Evolutionary conservation across 2,113 vertebrate species (phyloP), one percentile per base, ranked within the genome.

Genomic region (Thunnus maccoyii): DNA sequence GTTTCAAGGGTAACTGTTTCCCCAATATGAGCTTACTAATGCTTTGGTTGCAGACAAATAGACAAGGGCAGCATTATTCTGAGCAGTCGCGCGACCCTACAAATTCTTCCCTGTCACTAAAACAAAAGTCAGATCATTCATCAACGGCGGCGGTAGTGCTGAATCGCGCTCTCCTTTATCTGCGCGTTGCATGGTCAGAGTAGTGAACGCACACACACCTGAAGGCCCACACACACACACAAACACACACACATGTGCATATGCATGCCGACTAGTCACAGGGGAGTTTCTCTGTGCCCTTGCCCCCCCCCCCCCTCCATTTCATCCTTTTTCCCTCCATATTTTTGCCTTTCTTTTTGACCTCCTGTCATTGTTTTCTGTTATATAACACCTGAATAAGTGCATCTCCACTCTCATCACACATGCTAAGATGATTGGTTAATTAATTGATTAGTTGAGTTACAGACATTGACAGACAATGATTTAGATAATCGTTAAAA

Each of bases 91-190:
- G 87, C 83, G 92, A 94, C 92, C 93, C 90, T 88, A 89, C 85
- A 78, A 90, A 92, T 93, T 92, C 93, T 78, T 94, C 87, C 80
- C 86, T 91, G 93, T 92, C 94, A 93, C 93, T 93, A 94, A 92
- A 95, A 95, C 93, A 94, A 94, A 95, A 95, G 94, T 94, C 90
- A 80, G 92, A 91, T 92, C 94, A 85, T 95, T 95, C 92, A 95
- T 95, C 94, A 95, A 89, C 93, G 1, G 85, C 84, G 20, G 52
- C 20, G 32, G 82, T 92, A 94, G 88, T 95, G 94, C 94, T 94
- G 94, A 95, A 85, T 95, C 62, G 90, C 65, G 54, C 91, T 92
- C 93, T 91, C 88, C 92, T 94, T 91, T 91, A 91, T 89, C 91
- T 85, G 91, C 79, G 85, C 91, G 69, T 88, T 74, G 89, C 84